These are phyloP conservation scores for Apostichopus leukothele DNA, from an alignment of 53 echinoderm and acorn worm species.

Conservation along the genomic window DNA sequence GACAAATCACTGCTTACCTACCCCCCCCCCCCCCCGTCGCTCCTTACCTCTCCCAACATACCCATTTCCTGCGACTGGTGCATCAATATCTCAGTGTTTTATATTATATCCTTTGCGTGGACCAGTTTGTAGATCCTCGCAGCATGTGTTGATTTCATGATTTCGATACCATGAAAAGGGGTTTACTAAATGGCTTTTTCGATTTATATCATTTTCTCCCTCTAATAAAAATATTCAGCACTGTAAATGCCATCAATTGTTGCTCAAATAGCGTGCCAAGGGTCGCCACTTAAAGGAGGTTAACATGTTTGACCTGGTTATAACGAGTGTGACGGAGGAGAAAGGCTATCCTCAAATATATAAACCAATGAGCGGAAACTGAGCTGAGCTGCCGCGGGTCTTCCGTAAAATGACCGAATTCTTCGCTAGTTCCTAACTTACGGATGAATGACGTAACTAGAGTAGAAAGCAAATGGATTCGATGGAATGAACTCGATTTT, in stretches of 20 bases:
- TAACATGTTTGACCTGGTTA: slow-evolving; percentile 40
- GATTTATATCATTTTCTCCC: no score
- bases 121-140: no score
- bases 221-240: background rate
- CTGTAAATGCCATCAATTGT: background rate
- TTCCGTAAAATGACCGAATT: slow-evolving; percentile 28
- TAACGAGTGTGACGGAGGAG: background rate
- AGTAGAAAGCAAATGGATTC: slow-evolving; percentile 28
- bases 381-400: background rate
- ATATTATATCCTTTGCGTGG: no score
- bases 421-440: background rate
- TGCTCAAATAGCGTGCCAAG: slow-evolving; percentile 3
- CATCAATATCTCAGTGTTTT: no score
- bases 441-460: slow-evolving; percentile 38
- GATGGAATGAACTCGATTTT: slow-evolving; percentile 25
- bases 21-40: background rate
- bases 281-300: slow-evolving; percentile 25
- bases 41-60: background rate
- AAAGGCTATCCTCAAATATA: background rate
- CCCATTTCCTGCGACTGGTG: no score
- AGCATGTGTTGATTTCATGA: no score
- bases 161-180: no score
- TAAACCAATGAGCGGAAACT: slow-evolving; percentile 1
- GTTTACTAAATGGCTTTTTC: no score
- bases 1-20: no score